Conservation (phyloP, 2,113 vertebrate genomes). For the Platysternon megacephalum region DNA sequence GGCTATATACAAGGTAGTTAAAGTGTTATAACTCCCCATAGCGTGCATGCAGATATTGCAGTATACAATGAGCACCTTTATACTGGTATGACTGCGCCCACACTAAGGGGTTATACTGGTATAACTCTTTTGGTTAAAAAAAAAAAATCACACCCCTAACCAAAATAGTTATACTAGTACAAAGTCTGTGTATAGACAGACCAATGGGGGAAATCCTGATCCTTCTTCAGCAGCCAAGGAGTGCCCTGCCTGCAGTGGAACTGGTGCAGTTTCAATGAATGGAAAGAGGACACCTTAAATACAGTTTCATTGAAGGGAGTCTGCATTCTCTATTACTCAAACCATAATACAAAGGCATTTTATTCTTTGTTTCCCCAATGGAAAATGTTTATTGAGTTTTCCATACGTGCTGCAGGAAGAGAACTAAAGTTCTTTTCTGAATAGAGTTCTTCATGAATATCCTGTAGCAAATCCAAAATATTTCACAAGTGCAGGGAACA, state of each 20-base stretch:
- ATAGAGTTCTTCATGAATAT: neutral
- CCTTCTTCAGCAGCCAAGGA: neutral
- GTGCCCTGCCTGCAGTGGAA: neutral
- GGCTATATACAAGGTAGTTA: neutral
- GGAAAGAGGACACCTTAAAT: neutral
- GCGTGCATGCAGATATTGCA: neutral
- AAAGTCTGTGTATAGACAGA: neutral
- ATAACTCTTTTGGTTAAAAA: neutral
- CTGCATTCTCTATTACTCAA: neutral
- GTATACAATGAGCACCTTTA: neutral
- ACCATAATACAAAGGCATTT: neutral
- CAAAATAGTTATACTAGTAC: neutral
- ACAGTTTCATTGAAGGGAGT: neutral
- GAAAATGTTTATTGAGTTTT: neutral
- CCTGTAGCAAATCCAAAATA: neutral
- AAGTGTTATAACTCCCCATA: neutral
- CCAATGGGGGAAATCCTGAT: neutral
- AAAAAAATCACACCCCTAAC: neutral
- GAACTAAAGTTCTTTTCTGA: neutral
- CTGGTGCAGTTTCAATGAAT: neutral
- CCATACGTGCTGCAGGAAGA: neutral
- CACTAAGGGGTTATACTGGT: neutral
- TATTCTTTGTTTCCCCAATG: neutral
- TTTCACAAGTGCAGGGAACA: neutral
- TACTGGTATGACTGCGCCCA: neutral